Percentiles rank a stretch among this genome's conserved stretches.
Evolutionary conservation across 2,888 invertebrate species (phyloP).

Genomic region (Spialia ferax): DNA sequence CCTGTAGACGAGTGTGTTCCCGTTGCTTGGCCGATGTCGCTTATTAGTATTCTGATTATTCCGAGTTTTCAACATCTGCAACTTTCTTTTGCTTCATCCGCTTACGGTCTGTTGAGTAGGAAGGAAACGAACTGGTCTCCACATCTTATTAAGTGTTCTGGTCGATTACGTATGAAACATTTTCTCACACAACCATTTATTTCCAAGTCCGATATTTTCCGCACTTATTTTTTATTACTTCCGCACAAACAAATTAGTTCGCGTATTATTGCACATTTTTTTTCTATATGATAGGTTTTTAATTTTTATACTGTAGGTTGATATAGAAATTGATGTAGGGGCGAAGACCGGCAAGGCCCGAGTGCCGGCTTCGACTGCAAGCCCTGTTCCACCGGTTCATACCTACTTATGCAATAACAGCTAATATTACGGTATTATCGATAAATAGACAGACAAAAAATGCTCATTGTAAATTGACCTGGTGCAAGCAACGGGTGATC

Average conservation of each 20-base stretch:
- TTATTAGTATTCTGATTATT: too few relatives aligned
- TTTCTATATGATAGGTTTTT: not conserved
- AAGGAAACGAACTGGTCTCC: slow-evolving; percentile 35
- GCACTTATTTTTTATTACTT: not conserved
- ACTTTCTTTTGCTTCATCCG: slow-evolving; percentile 59
- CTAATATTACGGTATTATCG: slow-evolving; percentile 68
- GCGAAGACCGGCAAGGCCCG: slow-evolving; percentile 62
- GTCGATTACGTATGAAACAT: slow-evolving; percentile 27
- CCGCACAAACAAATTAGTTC: not conserved
- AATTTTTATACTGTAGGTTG: not conserved
- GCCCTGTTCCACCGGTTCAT: slow-evolving; percentile 57
- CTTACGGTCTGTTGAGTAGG: slow-evolving; percentile 36
- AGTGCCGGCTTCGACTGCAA: slow-evolving; percentile 61
- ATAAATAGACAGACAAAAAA: slow-evolving; percentile 58
- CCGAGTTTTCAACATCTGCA: slow-evolving; percentile 53
- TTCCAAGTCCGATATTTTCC: slow-evolving; percentile 17
- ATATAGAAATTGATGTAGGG: slow-evolving; percentile 30
- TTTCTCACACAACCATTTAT: slow-evolving; percentile 22
- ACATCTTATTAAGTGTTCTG: slow-evolving; percentile 32
- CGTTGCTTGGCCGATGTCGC: slow-evolving; percentile 39
- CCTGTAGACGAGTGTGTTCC: slow-evolving; percentile 1
- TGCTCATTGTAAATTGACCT: slow-evolving; percentile 49
- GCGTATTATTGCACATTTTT: not conserved
- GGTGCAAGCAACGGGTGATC: slow-evolving; percentile 25
- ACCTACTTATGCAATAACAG: slow-evolving; percentile 75